Evolutionary conservation across 2,797 vertebrate genomes (phyloP).

Genomic region (Sus cebifrons): DNA sequence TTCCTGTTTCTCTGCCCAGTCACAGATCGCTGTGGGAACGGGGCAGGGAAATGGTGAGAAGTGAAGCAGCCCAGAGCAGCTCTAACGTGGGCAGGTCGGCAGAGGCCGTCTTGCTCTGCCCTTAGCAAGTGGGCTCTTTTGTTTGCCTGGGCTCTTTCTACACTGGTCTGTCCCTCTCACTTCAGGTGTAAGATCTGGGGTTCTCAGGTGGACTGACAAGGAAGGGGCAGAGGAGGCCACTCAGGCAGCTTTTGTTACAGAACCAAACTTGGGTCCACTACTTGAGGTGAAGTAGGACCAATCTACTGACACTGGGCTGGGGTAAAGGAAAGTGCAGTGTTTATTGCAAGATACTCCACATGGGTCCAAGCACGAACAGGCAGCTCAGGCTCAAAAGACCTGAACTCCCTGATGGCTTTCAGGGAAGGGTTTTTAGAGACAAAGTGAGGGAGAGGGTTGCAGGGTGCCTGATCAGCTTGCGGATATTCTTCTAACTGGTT

Average conservation of each 20-base stretch:
- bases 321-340: no score
- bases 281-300: no score
- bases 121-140: not conserved
- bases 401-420: not conserved
- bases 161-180: not conserved
- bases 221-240: not conserved
- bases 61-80: not conserved
- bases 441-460: not conserved
- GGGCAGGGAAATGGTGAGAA: not conserved
- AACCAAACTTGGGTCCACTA: no score
- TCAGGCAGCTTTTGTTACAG: not conserved
- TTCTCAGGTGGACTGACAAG: not conserved
- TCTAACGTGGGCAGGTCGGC: rapidly evolving
- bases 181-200: not conserved
- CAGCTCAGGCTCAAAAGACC: not conserved
- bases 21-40: not conserved
- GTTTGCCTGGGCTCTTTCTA: not conserved
- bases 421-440: not conserved
- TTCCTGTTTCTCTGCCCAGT: not conserved
- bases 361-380: not conserved
- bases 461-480: not conserved
- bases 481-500: not conserved
- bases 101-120: not conserved
- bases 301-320: no score
- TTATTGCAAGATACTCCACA: not conserved